Conservation (phyloP, 2,888 invertebrate species). For the Nemapogon koenigi region DNA sequence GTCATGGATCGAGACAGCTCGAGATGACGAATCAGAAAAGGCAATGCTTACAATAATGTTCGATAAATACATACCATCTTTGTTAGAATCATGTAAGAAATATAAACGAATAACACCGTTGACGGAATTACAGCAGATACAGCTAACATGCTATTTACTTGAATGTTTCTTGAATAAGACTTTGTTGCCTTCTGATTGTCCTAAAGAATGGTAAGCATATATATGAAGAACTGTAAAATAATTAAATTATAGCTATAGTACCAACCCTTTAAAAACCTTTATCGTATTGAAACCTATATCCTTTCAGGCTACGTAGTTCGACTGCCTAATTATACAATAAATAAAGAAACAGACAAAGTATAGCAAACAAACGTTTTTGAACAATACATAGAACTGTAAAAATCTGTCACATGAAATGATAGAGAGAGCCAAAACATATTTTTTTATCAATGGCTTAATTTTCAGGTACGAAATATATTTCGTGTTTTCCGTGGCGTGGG, state of each 20-base stretch:
- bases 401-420: too few species aligned
- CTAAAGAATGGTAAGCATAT: slow-evolving; percentile 88
- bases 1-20: slow-evolving; percentile 85
- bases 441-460: too few species aligned
- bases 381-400: too few species aligned
- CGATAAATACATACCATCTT: slow-evolving; percentile 89
- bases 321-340: too few species aligned
- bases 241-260: too few species aligned
- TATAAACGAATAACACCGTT: slow-evolving; percentile 92
- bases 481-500: slow-evolving; percentile 89
- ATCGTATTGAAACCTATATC: too few species aligned
- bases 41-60: slow-evolving; percentile 86
- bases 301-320: too few species aligned
- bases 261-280: too few species aligned
- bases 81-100: slow-evolving; percentile 77
- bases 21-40: slow-evolving; percentile 74
- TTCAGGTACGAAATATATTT: slow-evolving; percentile 88
- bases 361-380: too few species aligned
- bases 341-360: too few species aligned
- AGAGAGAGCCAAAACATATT: too few species aligned
- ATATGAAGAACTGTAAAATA: too few species aligned
- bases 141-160: slow-evolving; percentile 85
- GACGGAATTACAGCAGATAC: slow-evolving; percentile 87
- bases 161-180: slow-evolving; percentile 83
- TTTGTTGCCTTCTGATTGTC: slow-evolving; percentile 85